phyloP scores from a whole-genome alignment of 2,888 invertebrate genomes.

The Conchocele bisecta region DNA sequence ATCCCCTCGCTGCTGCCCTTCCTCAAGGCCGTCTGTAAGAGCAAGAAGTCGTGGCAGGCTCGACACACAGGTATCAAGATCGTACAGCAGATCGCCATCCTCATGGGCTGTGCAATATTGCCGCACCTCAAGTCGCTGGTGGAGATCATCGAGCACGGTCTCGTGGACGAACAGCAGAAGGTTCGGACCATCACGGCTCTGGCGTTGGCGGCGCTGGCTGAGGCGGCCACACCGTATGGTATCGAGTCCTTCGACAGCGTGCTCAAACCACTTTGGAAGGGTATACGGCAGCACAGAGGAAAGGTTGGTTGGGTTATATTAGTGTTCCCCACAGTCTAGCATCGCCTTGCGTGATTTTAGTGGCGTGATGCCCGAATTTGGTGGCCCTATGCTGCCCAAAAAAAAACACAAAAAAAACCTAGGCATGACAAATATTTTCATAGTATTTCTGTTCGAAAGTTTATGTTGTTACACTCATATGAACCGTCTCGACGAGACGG shows the following conservation, averaged over 20 bases:
- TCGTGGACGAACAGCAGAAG: conserved; percentile 99
- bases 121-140: conserved; percentile 99
- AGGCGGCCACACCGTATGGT: conserved; percentile 99
- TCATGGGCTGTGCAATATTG: conserved; percentile 99
- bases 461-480: too few relatives aligned
- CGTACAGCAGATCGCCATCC: conserved; percentile 99
- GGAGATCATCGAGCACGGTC: conserved; percentile 99
- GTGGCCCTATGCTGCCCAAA: too few relatives aligned
- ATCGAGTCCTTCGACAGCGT: conserved; percentile 99
- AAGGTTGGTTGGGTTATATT: too few relatives aligned
- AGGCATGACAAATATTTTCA: too few relatives aligned
- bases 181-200: conserved; percentile 99
- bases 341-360: too few relatives aligned
- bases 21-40: conserved; percentile 98
- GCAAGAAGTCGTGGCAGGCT: conserved; percentile 99
- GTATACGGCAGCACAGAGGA: conserved; percentile 92
- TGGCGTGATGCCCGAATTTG: too few relatives aligned
- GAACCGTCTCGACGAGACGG: too few relatives aligned
- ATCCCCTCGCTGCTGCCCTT: conserved; percentile 99
- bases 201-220: conserved; percentile 98
- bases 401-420: too few relatives aligned
- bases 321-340: too few relatives aligned
- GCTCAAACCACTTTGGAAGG: conserved; percentile 99
- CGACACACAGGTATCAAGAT: conserved; percentile 99
- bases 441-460: too few relatives aligned